Evolutionary conservation across 35 echinoderm and acorn worm species (phyloP), one percentile per base, ranked within the genome.

Genomic region (Acanthaster planci): DNA sequence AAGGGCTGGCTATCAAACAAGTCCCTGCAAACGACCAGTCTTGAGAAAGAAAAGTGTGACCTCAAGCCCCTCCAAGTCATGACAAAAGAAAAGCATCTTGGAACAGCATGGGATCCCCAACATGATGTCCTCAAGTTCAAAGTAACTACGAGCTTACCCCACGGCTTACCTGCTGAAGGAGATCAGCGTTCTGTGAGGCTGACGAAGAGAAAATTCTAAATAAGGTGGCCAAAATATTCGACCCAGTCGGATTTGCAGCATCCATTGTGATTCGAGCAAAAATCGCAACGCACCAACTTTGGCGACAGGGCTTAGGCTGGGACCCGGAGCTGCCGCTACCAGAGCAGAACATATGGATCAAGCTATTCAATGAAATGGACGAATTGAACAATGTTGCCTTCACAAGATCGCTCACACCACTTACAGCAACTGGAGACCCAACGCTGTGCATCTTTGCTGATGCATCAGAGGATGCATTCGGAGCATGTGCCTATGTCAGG

Each of bases 1-100:
- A 93, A 93, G 77, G 83, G 54, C 0, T 90, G 87, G 92, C 5
- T 81, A 8, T 85, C 83, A 55, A 90, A 81, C 60, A 80, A 26
- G 76, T 31, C 19, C 29, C 55, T 85, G 14, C 50, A 89, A 17
- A 47, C 36, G 15, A 40, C 8, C 7, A 39, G 39, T 3, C 26
- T 10, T 14, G 38, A 18, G 31, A n/a, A 27, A 54, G 82, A 86
- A n/a, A n/a, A 56, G 0, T 14, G 22, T 40, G 58, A 52, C 23
- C 31, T 29, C 5, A 90, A 51, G 40, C 23, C 44, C 22, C 67
- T 88, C 19, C 32, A 78, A 50, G 80, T 51, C 34, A 16, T 78
- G 18, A 40, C 47, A 5, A 80, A 92, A 51, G 78, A 88, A 37
- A 92, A 92, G 38, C 67, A 87, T 56, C 67, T 92, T n/a, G n/a